Base-by-base conservation (phyloP, 2,797 vertebrate genomes). In the Acanthurus tractus region DNA sequence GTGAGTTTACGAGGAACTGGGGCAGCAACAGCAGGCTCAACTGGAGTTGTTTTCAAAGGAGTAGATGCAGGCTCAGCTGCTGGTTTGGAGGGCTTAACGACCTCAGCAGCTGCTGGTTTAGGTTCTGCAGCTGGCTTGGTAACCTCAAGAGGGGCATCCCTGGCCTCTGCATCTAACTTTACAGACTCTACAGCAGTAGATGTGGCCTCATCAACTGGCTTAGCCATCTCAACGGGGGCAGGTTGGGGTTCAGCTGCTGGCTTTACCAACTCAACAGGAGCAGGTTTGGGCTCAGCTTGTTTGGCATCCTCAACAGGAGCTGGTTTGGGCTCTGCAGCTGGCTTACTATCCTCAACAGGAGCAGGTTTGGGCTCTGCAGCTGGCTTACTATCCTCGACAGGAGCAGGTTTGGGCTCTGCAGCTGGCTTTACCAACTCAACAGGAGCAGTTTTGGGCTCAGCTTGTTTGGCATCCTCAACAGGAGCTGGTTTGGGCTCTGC, bases 1-100 rank as follows among this genome's bases (percentile, higher is more conserved):
- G 93, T 92, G 48, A 94, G 92, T 88, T 94, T 94, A 74, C 85
- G 89, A 15, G 88, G 64, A 70, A 79, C 52, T 53, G 87, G 65
- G 56, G 70, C 65, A 55, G 78, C 15, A 57, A 80, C 68, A 42
- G 73, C 63, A 54, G 89, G 74, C 42, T 90, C 77, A 42, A 86
- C 50, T n/a, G 79, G 79, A 48, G 61, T 49, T 2, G 88, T 63
- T 57, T 89, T 87, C 40, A 62, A 69, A 29, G 79, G 59, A 55
- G 70, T 57, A 63, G 82, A 40, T 62, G 23, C 7, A 42, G 81
- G 34, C 1, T 81, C 75, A 34, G 68, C 52, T 49, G 58, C 45
- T 38, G 67, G 62, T 76, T 86, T 83, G 18, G 48, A 45, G 52
- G 66, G 59, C n/a, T 62, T 67, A 2, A 53, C 44, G 48, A 40